These are phyloP conservation scores for Plodia interpunctella DNA, from an alignment of 1,140 invertebrate genomes.

Conservation along the genomic window DNA sequence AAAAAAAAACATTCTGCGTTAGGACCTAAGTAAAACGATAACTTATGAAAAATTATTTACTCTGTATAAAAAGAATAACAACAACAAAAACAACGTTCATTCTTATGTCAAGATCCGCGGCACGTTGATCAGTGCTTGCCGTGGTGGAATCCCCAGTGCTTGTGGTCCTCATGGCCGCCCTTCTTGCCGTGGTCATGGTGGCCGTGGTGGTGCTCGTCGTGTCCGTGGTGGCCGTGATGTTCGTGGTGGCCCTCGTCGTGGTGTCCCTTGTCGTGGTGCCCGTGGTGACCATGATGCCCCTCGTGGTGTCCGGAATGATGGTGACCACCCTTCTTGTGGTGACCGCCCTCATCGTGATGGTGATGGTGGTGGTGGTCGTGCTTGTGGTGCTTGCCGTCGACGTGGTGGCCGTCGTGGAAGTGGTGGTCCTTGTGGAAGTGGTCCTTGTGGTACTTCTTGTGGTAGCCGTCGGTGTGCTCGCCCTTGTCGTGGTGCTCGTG, in stretches of 20 bases:
- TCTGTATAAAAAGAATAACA: slow-evolving; percentile 50
- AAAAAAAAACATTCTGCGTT: no score
- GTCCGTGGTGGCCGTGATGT: slow-evolving; percentile 82
- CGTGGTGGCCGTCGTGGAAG: slow-evolving; percentile 81
- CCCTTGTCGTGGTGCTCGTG: slow-evolving; percentile 80
- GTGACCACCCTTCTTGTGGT: slow-evolving; percentile 80
- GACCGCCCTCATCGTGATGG: slow-evolving; percentile 77
- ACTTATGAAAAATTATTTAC: slow-evolving; percentile 34
- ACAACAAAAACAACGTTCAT: slow-evolving; percentile 50
- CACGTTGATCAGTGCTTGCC: slow-evolving; percentile 49
- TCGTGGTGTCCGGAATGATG: slow-evolving; percentile 79
- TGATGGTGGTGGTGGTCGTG: slow-evolving; percentile 78
- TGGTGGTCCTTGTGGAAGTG: slow-evolving; percentile 85
- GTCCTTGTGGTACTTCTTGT: slow-evolving; percentile 83
- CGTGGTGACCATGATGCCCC: slow-evolving; percentile 79
- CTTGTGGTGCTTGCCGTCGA: slow-evolving; percentile 80
- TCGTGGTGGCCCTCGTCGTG: slow-evolving; percentile 78
- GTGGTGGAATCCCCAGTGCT: slow-evolving; percentile 79
- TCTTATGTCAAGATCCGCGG: slow-evolving; percentile 27
- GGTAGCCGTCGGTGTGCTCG: slow-evolving; percentile 80
- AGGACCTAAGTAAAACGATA: slow-evolving; percentile 9
- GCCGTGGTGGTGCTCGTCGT: slow-evolving; percentile 81
- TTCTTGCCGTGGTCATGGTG: slow-evolving; percentile 82
- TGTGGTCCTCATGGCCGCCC: slow-evolving; percentile 80
- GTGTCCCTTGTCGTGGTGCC: slow-evolving; percentile 79